These are phyloP conservation scores for Tolmerus cingulatus DNA, from an alignment of 2,888 invertebrate species.

Conservation along the genomic window DNA sequence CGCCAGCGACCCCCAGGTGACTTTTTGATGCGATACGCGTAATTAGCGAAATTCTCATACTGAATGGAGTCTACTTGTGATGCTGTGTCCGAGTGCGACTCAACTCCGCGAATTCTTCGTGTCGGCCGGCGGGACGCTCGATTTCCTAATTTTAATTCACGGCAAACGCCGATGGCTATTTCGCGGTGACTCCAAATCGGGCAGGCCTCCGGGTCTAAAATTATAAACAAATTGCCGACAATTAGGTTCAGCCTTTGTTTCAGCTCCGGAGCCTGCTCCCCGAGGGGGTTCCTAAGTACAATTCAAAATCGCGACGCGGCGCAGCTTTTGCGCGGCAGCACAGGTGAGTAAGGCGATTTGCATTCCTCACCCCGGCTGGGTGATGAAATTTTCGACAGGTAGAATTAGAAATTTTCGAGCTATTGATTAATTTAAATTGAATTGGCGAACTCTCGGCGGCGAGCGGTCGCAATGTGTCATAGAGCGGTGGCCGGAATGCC, in stretches of 20 bases:
- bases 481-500: not conserved
- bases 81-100: not conserved
- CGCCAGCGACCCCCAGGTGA: not conserved
- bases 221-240: conserved; percentile 39
- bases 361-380: not conserved
- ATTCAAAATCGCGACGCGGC: not conserved
- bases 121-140: not conserved
- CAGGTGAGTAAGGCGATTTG: not conserved
- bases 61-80: not conserved
- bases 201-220: conserved; percentile 7
- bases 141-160: conserved; percentile 37
- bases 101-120: not conserved
- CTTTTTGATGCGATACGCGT: not conserved
- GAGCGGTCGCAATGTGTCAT: not conserved
- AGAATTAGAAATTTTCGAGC: not conserved
- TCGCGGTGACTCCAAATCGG: conserved; percentile 10
- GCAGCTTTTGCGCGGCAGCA: not conserved
- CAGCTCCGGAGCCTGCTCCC: not conserved
- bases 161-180: conserved; percentile 16
- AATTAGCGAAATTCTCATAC: conserved; percentile 3
- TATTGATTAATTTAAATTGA: not conserved
- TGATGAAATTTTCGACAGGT: conserved; percentile 30
- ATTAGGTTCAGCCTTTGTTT: conserved; percentile 14
- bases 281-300: not conserved
- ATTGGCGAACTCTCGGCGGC: not conserved